phyloP scores from a whole-genome alignment of 2,888 invertebrate species.

The Petrolisthes cinctipes region DNA sequence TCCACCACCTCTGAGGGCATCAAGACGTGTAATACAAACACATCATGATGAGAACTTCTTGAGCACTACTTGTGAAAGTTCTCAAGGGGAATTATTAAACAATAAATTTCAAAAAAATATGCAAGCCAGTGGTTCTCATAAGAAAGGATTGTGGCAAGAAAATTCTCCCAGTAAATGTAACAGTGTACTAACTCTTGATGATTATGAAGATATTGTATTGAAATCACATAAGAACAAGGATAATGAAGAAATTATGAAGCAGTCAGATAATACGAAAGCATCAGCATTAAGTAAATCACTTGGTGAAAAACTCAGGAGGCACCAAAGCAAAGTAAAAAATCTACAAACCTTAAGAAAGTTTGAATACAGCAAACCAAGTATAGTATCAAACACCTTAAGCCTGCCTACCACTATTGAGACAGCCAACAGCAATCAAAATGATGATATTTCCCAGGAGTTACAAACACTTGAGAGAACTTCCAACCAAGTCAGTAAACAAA shows the following conservation, averaged over 20 bases:
- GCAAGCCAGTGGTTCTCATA: too few species aligned
- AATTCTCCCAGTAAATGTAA: not conserved
- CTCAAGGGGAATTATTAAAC: too few species aligned
- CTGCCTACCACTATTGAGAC: not conserved
- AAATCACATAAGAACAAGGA: too few species aligned
- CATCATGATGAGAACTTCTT: too few species aligned
- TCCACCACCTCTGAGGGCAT: constrained; percentile 36
- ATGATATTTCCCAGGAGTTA: not conserved
- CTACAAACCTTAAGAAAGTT: constrained; percentile 29
- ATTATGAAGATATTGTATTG: not conserved
- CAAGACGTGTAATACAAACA: not conserved
- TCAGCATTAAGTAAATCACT: constrained; percentile 27
- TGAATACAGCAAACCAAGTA: constrained; percentile 21
- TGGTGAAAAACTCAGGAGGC: constrained; percentile 23
- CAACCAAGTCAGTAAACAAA: not conserved
- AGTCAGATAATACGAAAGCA: not conserved
- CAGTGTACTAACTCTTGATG: not conserved
- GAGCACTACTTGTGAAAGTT: too few species aligned
- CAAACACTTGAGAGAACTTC: too few species aligned
- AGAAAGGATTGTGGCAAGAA: not conserved
- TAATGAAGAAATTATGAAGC: too few species aligned
- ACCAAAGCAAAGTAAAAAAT: constrained; percentile 19
- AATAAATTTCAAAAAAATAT: too few species aligned
- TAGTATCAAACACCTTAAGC: too few species aligned
- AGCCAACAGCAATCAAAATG: not conserved